Evolutionary conservation across 2,797 vertebrate genomes (phyloP).

Genomic region (Scolopax bukidnonensis): DNA sequence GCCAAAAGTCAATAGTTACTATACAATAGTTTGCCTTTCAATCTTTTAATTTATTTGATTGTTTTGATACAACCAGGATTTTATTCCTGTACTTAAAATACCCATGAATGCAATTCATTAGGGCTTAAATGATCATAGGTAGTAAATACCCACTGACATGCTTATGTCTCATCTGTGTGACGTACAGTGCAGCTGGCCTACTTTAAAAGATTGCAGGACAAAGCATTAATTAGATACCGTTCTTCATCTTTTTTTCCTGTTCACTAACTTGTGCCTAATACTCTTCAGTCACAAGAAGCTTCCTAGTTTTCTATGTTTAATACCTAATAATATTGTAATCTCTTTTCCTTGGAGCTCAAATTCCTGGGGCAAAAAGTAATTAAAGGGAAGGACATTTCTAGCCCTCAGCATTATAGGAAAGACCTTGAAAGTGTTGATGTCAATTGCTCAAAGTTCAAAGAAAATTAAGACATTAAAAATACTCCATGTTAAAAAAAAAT

Average conservation of each 20-base stretch:
- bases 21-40: conserved; percentile 4
- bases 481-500: background rate
- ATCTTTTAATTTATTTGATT: conserved; percentile 30
- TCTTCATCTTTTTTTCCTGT: background rate
- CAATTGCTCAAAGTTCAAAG: background rate
- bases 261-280: background rate
- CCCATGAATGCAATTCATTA: background rate
- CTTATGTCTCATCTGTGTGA: background rate
- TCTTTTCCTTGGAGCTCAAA: background rate
- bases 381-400: background rate
- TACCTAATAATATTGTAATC: background rate
- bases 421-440: background rate
- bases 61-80: conserved; percentile 2
- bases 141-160: background rate
- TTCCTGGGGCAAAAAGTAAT: conserved; percentile 21
- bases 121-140: background rate
- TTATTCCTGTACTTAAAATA: background rate
- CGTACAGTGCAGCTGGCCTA: background rate
- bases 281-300: background rate
- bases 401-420: background rate
- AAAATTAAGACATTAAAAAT: background rate
- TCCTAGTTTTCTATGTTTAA: background rate
- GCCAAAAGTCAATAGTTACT: background rate
- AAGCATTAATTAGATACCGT: background rate
- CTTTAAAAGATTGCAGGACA: background rate